phyloP scores from a whole-genome alignment of 2,888 invertebrate genomes.

The Amphipyra tragopoginis region DNA sequence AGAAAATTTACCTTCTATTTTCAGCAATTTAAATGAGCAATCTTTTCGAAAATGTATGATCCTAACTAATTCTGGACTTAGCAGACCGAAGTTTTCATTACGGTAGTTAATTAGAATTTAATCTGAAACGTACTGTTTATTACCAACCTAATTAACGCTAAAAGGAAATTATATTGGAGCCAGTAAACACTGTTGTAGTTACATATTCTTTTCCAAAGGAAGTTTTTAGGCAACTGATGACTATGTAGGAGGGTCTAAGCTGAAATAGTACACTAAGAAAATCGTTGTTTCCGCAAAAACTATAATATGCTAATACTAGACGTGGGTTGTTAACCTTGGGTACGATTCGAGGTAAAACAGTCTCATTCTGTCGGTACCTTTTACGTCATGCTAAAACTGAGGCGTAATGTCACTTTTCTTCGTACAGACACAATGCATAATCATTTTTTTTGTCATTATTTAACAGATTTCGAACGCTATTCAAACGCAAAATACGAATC shows the following conservation, averaged over 20 bases:
- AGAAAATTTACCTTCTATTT: not conserved
- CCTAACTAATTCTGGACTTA: not conserved
- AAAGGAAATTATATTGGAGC: not conserved
- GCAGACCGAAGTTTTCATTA: not conserved
- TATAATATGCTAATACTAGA: not conserved
- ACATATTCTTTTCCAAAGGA: slow-evolving; percentile 1
- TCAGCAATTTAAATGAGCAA: not conserved
- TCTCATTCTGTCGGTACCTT: no score
- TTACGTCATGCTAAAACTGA: no score
- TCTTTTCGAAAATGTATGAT: not conserved
- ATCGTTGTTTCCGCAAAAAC: not conserved
- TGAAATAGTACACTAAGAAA: no score
- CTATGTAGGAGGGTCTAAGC: not conserved
- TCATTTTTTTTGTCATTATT: no score
- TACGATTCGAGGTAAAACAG: no score
- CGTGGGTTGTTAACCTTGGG: no score
- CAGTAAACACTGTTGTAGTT: slow-evolving; percentile 8
- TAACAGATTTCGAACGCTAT: no score
- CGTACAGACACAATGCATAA: no score
- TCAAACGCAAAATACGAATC: not conserved
- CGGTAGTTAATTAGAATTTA: no score
- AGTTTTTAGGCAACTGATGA: not conserved
- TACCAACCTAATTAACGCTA: not conserved
- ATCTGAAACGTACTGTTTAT: not conserved
- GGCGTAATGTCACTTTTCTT: no score